Percentiles rank a stretch among this genome's conserved stretches.
phyloP scores from a whole-genome alignment of 2,888 invertebrate genomes.

The Alviniconcha strummeri region DNA sequence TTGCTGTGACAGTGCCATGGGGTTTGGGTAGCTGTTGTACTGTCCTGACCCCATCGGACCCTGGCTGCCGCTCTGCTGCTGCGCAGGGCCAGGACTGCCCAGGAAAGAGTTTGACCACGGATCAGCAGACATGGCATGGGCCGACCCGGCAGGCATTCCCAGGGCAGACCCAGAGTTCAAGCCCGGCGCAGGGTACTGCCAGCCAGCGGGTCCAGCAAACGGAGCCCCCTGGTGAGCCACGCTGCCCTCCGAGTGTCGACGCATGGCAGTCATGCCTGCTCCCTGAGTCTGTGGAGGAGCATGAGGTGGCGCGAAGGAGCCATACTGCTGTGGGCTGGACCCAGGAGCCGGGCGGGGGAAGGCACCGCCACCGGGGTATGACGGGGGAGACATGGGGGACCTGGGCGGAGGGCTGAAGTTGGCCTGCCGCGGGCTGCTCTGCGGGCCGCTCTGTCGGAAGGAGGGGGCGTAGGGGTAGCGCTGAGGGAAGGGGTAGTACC shows the following conservation, averaged over 20 bases:
- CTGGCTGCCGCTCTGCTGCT: background rate
- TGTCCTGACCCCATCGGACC: background rate
- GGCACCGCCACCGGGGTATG: background rate
- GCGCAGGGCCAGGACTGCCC: background rate
- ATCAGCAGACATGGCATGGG: background rate
- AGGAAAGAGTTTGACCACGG: background rate
- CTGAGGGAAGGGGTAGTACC: constrained; percentile 21
- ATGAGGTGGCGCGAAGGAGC: constrained; percentile 14
- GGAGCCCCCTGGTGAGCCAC: background rate
- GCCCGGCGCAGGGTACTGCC: background rate
- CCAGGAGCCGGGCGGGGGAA: background rate
- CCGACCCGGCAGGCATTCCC: background rate
- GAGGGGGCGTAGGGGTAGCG: constrained; percentile 5
- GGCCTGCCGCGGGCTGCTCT: constrained; percentile 15
- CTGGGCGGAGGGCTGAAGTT: constrained; percentile 25
- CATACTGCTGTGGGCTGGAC: constrained; percentile 22
- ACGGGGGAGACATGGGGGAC: constrained; percentile 12
- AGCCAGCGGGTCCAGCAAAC: background rate
- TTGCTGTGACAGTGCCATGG: background rate
- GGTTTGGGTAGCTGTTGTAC: background rate
- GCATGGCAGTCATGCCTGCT: constrained; percentile 1
- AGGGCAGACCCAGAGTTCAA: background rate
- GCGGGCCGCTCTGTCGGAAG: background rate
- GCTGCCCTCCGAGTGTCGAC: constrained; percentile 27
- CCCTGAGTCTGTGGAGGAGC: background rate